phyloP scores from a whole-genome alignment of 2,888 invertebrate genomes.

The Therioaphis trifolii region DNA sequence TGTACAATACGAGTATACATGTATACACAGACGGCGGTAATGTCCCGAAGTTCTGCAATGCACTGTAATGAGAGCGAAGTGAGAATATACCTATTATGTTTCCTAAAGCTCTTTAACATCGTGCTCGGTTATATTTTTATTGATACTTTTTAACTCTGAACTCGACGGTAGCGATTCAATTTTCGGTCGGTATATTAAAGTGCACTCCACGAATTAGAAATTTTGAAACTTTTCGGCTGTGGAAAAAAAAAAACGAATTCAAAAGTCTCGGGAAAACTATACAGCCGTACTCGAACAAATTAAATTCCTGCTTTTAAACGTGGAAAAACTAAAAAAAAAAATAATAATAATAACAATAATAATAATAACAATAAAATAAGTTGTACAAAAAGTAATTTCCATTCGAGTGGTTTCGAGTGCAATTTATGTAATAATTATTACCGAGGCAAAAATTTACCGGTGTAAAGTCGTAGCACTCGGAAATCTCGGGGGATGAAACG shows the following conservation, averaged over 20 bases:
- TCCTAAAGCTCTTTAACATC: background rate
- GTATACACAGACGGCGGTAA: background rate
- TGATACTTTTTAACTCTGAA: background rate
- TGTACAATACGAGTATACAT: too few relatives aligned
- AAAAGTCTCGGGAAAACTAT: background rate
- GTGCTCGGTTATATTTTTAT: background rate
- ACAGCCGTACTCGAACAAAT: background rate
- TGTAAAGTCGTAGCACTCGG: background rate
- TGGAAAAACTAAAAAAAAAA: too few relatives aligned
- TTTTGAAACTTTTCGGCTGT: conserved; percentile 7
- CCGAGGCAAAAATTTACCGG: background rate
- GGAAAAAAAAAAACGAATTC: background rate
- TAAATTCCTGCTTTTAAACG: background rate
- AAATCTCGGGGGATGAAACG: background rate
- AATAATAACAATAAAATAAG: background rate
- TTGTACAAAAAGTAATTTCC: conserved; percentile 14
- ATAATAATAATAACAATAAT: too few relatives aligned
- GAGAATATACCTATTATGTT: background rate
- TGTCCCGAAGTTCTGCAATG: background rate
- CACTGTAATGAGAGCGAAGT: background rate
- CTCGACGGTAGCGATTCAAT: background rate
- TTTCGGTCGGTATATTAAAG: background rate
- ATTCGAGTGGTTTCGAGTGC: background rate
- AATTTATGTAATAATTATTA: conserved; percentile 12
- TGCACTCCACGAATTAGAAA: conserved; percentile 9